A percentile compares a stretch with the other conserved stretches of the same genome.
These are phyloP conservation scores for Melanotaenia pygmaea DNA, from an alignment of 2,797 vertebrate genomes.

Conservation along the genomic window DNA sequence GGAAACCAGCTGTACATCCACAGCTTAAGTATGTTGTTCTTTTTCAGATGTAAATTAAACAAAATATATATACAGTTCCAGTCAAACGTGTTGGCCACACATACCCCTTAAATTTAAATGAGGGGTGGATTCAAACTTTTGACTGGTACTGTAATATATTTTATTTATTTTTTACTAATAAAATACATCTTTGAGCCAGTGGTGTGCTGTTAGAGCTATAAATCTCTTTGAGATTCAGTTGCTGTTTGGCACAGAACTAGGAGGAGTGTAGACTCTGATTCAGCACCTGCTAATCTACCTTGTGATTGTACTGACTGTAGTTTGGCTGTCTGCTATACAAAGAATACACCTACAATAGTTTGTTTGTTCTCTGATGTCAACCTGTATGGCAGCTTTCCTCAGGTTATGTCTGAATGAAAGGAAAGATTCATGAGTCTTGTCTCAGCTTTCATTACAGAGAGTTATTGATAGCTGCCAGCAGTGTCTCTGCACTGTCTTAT, in stretches of 20 bases:
- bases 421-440: slow-evolving; percentile 53
- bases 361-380: slow-evolving; percentile 45
- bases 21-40: neutral
- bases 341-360: slow-evolving; percentile 33
- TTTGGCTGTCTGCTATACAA: slow-evolving; percentile 5
- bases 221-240: neutral
- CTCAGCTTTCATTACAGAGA: slow-evolving; percentile 60
- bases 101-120: too few relatives aligned
- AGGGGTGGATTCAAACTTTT: neutral
- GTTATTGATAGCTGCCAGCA: slow-evolving; percentile 51
- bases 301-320: slow-evolving; percentile 11
- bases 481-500: slow-evolving; percentile 43
- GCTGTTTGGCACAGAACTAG: slow-evolving; percentile 12
- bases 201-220: neutral
- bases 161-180: neutral
- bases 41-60: too few relatives aligned
- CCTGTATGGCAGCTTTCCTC: slow-evolving; percentile 42
- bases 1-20: neutral
- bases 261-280: slow-evolving; percentile 12
- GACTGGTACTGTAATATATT: neutral
- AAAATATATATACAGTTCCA: too few relatives aligned
- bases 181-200: neutral
- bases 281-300: slow-evolving; percentile 16
- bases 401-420: slow-evolving; percentile 50
- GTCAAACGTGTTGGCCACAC: too few relatives aligned